Evolutionary conservation across 2,113 vertebrate genomes (phyloP).

Genomic region (Physeter macrocephalus): DNA sequence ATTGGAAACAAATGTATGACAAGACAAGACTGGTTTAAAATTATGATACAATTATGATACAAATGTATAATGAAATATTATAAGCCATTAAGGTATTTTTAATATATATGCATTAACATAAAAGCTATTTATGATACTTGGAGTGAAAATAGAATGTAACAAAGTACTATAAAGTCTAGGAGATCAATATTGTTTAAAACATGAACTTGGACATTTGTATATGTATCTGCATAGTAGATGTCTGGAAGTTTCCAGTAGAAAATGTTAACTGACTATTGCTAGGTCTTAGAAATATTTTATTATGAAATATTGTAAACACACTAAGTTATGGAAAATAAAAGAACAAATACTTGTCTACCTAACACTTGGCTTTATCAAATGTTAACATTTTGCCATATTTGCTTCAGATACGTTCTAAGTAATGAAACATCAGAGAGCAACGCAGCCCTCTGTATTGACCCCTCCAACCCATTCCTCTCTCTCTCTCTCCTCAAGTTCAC

Average conservation of each 20-base stretch:
- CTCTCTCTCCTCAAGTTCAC: background rate
- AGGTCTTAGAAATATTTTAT: background rate
- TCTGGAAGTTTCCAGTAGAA: background rate
- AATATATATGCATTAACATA: background rate
- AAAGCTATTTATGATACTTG: background rate
- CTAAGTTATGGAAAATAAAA: background rate
- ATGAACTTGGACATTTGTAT: background rate
- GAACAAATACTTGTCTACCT: background rate
- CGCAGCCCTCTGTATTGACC: background rate
- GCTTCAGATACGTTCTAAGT: background rate
- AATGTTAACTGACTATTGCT: background rate
- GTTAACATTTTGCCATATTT: background rate
- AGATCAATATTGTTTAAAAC: background rate
- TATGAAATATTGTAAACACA: background rate
- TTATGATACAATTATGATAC: background rate
- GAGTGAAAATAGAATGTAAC: background rate
- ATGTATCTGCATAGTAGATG: background rate
- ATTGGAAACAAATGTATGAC: background rate
- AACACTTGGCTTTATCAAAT: background rate
- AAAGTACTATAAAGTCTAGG: background rate
- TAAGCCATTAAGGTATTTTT: background rate
- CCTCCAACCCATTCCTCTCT: background rate
- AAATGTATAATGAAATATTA: background rate
- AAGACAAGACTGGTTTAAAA: background rate
- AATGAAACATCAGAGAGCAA: background rate